These are phyloP conservation scores for Telmatochromis sp. DNA, from an alignment of 2,113 vertebrate genomes.

Conservation along the genomic window DNA sequence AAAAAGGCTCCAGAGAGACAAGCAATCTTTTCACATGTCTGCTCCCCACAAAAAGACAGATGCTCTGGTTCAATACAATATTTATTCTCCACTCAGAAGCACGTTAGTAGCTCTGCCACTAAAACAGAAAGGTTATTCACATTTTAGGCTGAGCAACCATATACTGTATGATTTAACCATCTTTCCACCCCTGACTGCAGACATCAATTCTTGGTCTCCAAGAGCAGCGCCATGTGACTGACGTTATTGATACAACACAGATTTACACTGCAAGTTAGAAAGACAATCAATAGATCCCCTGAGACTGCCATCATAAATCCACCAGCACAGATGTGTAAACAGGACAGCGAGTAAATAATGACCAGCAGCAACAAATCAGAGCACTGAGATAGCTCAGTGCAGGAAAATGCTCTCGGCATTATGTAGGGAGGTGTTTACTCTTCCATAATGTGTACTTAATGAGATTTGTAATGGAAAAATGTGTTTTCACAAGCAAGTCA, in stretches of 20 bases:
- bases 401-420: not conserved
- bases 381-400: not conserved
- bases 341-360: slow-evolving; percentile 74
- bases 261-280: slow-evolving; percentile 71
- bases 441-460: not conserved
- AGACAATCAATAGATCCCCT: slow-evolving; percentile 73
- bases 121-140: not conserved
- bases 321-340: slow-evolving; percentile 78
- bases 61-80: not conserved
- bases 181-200: not conserved
- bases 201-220: not conserved
- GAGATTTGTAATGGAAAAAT: not conserved
- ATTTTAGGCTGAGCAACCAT: not conserved
- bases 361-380: slow-evolving; percentile 57
- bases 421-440: not conserved
- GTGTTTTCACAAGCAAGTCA: not conserved
- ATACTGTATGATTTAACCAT: not conserved
- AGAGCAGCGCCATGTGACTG: not conserved
- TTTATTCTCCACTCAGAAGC: not conserved
- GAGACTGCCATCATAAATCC: slow-evolving; percentile 70
- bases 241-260: not conserved
- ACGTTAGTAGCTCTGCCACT: not conserved
- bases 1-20: not conserved
- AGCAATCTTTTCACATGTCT: not conserved
- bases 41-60: not conserved